Base-by-base conservation (phyloP, 1,140 invertebrate genomes). In the Onthophagus taurus region DNA sequence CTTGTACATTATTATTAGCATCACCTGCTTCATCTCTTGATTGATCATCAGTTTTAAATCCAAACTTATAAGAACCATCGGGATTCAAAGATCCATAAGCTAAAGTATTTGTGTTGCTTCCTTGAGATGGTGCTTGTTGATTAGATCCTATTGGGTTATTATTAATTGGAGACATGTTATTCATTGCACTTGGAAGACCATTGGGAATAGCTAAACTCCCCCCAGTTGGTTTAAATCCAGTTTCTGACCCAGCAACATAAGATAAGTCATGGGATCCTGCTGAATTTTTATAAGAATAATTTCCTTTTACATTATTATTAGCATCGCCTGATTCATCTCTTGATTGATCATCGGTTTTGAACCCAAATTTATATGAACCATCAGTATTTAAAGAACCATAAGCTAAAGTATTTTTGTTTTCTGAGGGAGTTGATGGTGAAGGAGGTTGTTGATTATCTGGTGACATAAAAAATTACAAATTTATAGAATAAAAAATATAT, bases 21-120 rank as follows among this genome's bases (percentile, higher is more conserved):
- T 61, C 59, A n/a, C 55, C 47, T 2, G 31, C 9, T 51, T 60
- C 58, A 20, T 49, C 16, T 31, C 47, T 21, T 24, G 20, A 41
- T n/a, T 48, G 41, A 5, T 51, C 43, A 7, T 52, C 41, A n/a
- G 55, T 52, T 31, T 52, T 45, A 35, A 54, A 55, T 0, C 49
- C 42, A 23, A 58, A 58, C 16, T 48, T 48, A 38, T 60, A 60
- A 12, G 55, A 55, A 3, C 47, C 46, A 42, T 58, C 54, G 2
- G 9, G 21, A n/a, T n/a, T n/a, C n/a, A n/a, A n/a, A n/a, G n/a
- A n/a, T n/a, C n/a, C n/a, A n/a, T n/a, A n/a, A n/a, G n/a, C n/a
- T n/a, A n/a, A n/a, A n/a, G n/a, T n/a, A n/a, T n/a, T n/a, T n/a
- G n/a, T n/a, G n/a, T n/a, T n/a, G n/a, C n/a, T n/a, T n/a, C n/a